A percentile compares a stretch with the other conserved stretches of the same genome.
Evolutionary conservation across 2,113 vertebrate species (phyloP).

Genomic region (Xenopus tropicalis): UCB_Xtro_10.0 CM004443.2:169520501-169521000

Average conservation of each 20-base stretch:
- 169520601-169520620: slow-evolving; percentile 58
- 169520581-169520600: slow-evolving; percentile 63
- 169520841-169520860: slow-evolving; percentile 94
- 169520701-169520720: slow-evolving; percentile 68
- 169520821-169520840: slow-evolving; percentile 99
- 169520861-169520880: slow-evolving; percentile 97
- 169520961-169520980: slow-evolving; percentile 56
- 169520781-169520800: slow-evolving; percentile 99
- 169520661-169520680: slow-evolving; percentile 64
- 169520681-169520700: slow-evolving; percentile 75
- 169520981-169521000: slow-evolving; percentile 71
- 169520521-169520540: slow-evolving; percentile 93
- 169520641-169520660: slow-evolving; percentile 49
- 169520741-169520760: slow-evolving; percentile 85
- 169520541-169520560: slow-evolving; percentile 97
- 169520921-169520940: slow-evolving; percentile 81
- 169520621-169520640: slow-evolving; percentile 64
- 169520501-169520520: slow-evolving; percentile 90
- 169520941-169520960: slow-evolving; percentile 72
- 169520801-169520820: slow-evolving; percentile 99
- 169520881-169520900: slow-evolving; percentile 93
- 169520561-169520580: slow-evolving; percentile 98
- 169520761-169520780: slow-evolving; percentile 93
- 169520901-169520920: slow-evolving; percentile 95
- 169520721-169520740: slow-evolving; percentile 79